Base-by-base conservation (phyloP, 2,888 invertebrate species). In the Sesia apiformis region DNA sequence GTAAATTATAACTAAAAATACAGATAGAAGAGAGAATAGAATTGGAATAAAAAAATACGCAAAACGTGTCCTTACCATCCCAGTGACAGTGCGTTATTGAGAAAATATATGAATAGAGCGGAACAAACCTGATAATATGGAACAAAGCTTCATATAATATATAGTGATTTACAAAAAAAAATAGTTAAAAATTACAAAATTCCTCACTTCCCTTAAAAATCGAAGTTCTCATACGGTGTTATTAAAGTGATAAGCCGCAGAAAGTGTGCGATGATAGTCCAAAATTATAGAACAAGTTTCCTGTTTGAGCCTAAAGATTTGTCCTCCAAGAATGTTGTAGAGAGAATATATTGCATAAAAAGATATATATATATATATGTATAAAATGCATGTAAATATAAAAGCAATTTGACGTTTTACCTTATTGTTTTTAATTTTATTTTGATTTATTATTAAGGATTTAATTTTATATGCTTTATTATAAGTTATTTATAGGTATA, bases 1-100 rank as follows among this genome's bases (percentile, higher is more conserved):
- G 46, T 46, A 23, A 2, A 46, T 46, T 46, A 23, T n/a, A 46
- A 46, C 8, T 3, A 46, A 23, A 46, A 4, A 8, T 4, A 46
- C 8, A 73, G 65, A 76, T 65, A 72, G 68, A 60, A 67, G 62
- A 70, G 58, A 68, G 63, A 63, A 60, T 60, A 56, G 52, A 58
- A 66, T 69, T 55, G 58, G 50, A 71, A 70, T 66, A 63, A 67
- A 72, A 68, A 75, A 76, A 70, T 76, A 79, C 76, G 72, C 69
- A 78, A 78, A 73, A 82, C 74, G 83, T 81, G 84, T 80, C 78
- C 82, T 84, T 84, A 86, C 84, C 84, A 81, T 83, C 81, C 77
- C 73, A 78, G 67, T 75, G 76, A 78, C 70, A 78, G 84, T 84
- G 85, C 83, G 74, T 76, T 52, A 77, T 76, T 64, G 67, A 76